A percentile compares a stretch with the other conserved stretches of the same genome.
phyloP scores from a whole-genome alignment of 2,113 vertebrate species.

The Pycnonotus jocosus region DNA sequence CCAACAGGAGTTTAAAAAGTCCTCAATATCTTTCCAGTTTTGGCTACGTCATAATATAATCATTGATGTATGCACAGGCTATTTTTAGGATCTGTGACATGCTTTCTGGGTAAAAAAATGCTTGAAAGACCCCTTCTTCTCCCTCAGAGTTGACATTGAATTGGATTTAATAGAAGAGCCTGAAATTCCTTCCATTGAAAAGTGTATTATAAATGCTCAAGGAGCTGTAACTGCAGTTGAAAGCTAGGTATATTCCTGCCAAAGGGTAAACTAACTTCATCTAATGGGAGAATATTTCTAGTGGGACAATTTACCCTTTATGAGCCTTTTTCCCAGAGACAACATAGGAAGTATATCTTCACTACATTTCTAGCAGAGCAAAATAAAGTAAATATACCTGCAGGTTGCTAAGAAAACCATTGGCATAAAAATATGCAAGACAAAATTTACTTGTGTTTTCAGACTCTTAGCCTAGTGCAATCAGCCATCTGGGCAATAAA shows the following conservation, averaged over 20 bases:
- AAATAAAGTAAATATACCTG: neutral
- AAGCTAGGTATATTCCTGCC: constrained; percentile 28
- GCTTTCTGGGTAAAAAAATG: neutral
- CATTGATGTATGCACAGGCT: constrained; percentile 35
- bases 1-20: neutral
- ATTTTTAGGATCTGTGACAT: constrained; percentile 28
- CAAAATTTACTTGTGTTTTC: neutral
- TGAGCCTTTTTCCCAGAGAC: neutral
- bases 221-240: constrained; percentile 34
- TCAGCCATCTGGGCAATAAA: neutral
- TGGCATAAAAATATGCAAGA: neutral
- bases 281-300: neutral
- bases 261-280: constrained; percentile 18
- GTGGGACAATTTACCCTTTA: constrained; percentile 27
- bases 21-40: neutral
- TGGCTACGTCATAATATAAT: neutral
- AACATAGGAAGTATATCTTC: neutral
- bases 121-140: constrained; percentile 20
- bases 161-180: constrained; percentile 52
- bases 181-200: constrained; percentile 62
- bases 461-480: neutral
- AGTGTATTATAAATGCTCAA: constrained; percentile 51
- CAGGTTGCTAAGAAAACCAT: neutral
- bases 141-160: neutral
- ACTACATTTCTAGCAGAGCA: neutral